These are phyloP conservation scores for Sardina pilchardus DNA, from an alignment of 2,113 vertebrate species.

Conservation along the genomic window DNA sequence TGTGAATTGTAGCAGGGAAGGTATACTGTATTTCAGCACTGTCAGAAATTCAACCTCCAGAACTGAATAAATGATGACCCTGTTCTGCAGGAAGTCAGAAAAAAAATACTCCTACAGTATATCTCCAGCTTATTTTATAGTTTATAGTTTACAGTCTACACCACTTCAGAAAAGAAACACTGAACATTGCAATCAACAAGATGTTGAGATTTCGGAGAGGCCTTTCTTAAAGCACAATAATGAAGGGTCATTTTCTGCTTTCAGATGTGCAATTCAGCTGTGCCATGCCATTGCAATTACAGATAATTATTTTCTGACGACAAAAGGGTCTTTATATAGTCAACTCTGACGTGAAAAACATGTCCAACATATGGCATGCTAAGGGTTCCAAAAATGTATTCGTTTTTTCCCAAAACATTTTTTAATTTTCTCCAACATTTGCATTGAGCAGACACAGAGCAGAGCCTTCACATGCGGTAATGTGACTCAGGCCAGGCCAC, in stretches of 20 bases:
- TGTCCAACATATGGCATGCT: background rate
- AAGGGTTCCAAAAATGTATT: background rate
- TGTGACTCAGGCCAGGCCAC: background rate
- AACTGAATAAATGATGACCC: background rate
- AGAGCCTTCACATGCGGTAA: background rate
- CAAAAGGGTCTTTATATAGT: background rate
- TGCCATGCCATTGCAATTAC: background rate
- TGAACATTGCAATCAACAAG: background rate
- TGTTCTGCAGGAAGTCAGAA: background rate
- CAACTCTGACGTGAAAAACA: no score
- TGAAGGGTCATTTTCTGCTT: background rate
- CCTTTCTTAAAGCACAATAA: background rate
- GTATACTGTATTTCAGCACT: background rate
- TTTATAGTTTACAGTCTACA: background rate
- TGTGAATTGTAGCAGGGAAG: background rate
- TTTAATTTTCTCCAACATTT: background rate
- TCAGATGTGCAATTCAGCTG: background rate
- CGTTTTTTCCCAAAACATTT: no score
- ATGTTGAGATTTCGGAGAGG: background rate
- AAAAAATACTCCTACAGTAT: background rate
- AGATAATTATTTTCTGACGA: background rate
- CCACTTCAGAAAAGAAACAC: background rate
- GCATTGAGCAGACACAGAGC: background rate
- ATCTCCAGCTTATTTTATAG: background rate
- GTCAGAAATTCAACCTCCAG: background rate